A percentile compares a stretch with the other conserved stretches of the same genome.
These are phyloP conservation scores for Tapirus terrestris DNA, from an alignment of 2,113 vertebrate genomes.

Conservation along the genomic window DNA sequence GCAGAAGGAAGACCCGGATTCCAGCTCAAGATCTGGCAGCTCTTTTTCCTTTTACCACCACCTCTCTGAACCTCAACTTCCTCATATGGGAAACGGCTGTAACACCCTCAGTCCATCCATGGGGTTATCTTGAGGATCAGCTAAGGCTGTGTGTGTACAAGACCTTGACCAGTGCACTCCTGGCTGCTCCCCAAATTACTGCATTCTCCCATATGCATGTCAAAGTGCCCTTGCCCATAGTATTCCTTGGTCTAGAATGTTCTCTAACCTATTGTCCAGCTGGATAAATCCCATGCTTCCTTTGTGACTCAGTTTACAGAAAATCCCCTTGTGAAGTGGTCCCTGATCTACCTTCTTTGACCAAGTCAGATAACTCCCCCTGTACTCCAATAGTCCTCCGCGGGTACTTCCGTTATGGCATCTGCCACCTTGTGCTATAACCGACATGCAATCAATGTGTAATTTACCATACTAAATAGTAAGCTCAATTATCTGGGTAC, in stretches of 20 bases:
- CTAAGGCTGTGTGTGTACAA: fast-evolving
- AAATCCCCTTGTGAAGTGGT: not conserved
- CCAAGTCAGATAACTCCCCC: not conserved
- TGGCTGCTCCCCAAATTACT: fast-evolving
- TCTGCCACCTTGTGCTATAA: fast-evolving
- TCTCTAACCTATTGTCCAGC: too few relatives aligned
- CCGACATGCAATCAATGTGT: fast-evolving
- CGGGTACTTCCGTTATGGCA: not conserved
- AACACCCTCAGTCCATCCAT: fast-evolving
- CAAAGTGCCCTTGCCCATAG: fast-evolving
- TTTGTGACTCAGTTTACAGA: not conserved
- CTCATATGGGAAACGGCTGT: fast-evolving
- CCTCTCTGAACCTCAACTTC: not conserved
- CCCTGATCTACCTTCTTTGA: not conserved
- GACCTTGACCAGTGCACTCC: not conserved
- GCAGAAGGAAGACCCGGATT: not conserved
- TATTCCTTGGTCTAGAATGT: not conserved
- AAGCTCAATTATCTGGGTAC: not conserved
- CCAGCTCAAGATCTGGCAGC: not conserved
- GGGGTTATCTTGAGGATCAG: fast-evolving
- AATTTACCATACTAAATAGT: fast-evolving
- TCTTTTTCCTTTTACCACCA: not conserved
- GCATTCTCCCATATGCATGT: fast-evolving
- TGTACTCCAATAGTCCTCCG: too few relatives aligned
- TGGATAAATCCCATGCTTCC: not conserved